Evolutionary conservation across 2,797 vertebrate genomes (phyloP).

Genomic region (Hippopotamyrus pictus): DNA sequence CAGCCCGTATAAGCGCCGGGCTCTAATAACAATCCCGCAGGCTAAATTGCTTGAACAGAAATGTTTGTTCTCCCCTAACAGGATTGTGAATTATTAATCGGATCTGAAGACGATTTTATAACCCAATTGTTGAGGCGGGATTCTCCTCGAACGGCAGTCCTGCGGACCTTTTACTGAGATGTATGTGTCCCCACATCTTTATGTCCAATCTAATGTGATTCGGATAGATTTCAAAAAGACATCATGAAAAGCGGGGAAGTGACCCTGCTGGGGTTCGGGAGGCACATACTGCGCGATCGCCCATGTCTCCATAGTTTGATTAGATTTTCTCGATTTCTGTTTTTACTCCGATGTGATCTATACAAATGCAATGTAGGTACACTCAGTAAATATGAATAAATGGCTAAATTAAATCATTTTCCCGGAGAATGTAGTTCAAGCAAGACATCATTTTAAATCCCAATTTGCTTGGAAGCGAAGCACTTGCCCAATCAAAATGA

Average conservation of each 20-base stretch:
- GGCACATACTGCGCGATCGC: constrained; percentile 57
- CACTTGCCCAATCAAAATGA: constrained; percentile 65
- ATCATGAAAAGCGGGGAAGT: constrained; percentile 69
- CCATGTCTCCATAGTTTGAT: constrained; percentile 70
- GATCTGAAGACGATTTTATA: constrained; percentile 55
- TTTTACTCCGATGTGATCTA: constrained; percentile 71
- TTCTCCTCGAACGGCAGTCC: constrained; percentile 52
- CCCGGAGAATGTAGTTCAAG: constrained; percentile 66
- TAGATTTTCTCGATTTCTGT: constrained; percentile 65
- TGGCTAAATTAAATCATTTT: constrained; percentile 77
- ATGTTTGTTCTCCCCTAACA: constrained; percentile 64
- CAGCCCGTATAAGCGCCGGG: constrained; percentile 32
- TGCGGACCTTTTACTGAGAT: constrained; percentile 59
- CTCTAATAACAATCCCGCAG: constrained; percentile 52
- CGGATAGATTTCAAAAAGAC: constrained; percentile 68
- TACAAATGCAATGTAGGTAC: constrained; percentile 83
- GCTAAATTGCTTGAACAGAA: constrained; percentile 56
- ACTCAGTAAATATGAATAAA: constrained; percentile 92
- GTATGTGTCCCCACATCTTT: constrained; percentile 63
- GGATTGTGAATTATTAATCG: constrained; percentile 64
- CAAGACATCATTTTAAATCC: constrained; percentile 77
- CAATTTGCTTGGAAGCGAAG: constrained; percentile 62
- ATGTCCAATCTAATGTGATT: constrained; percentile 63
- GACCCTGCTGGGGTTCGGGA: constrained; percentile 58
- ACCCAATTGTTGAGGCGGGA: constrained; percentile 57